Conservation (phyloP, 2,797 vertebrate genomes). For the Masticophis lateralis region DNA sequence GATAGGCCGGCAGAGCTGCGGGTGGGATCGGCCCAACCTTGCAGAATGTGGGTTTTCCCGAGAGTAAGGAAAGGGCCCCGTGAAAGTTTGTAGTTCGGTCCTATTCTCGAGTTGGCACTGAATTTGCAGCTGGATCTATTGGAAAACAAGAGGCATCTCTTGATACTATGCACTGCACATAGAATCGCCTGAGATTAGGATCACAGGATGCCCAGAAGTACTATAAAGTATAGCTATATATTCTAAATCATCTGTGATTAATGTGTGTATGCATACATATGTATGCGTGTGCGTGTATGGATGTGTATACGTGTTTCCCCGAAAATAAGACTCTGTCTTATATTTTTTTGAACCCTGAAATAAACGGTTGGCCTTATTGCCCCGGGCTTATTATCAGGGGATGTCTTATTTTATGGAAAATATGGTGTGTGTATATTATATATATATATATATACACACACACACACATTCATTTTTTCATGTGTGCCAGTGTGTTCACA, state of each 20-base stretch:
- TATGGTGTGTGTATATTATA: too few relatives aligned
- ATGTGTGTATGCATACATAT: neutral
- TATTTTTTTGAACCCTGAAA: too few relatives aligned
- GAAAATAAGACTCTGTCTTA: too few relatives aligned
- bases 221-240: neutral
- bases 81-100: neutral
- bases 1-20: neutral
- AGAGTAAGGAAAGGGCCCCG: neutral
- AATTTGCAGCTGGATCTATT: neutral
- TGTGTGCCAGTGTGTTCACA: neutral
- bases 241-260: neutral
- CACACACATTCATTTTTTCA: neutral
- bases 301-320: too few relatives aligned
- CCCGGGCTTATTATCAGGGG: too few relatives aligned
- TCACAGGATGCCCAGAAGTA: neutral
- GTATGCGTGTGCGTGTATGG: too few relatives aligned
- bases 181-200: neutral
- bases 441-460: too few relatives aligned
- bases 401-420: too few relatives aligned
- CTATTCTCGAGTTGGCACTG: too few relatives aligned
- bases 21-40: too few relatives aligned
- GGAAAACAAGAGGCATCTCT: neutral
- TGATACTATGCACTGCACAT: neutral
- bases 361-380: too few relatives aligned
- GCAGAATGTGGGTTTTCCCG: too few relatives aligned